Conservation (phyloP, 2,888 invertebrate species). For the Pimpla rufipes region DNA sequence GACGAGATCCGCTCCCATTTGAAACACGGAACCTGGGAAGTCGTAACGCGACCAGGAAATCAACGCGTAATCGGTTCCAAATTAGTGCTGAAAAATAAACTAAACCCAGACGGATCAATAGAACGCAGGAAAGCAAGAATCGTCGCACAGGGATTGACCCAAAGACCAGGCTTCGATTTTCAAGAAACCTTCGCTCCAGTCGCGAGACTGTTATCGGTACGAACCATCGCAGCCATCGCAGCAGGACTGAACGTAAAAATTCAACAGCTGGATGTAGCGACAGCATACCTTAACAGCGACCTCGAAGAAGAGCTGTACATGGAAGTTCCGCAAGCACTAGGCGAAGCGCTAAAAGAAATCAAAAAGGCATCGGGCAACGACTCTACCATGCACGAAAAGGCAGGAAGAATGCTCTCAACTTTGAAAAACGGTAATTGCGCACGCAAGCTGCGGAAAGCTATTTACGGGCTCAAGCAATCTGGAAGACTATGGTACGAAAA, state of each 20-base stretch:
- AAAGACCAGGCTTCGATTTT: constrained; percentile 32
- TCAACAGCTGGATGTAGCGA: constrained; percentile 35
- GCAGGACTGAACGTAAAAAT: neutral
- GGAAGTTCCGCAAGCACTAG: constrained; percentile 4
- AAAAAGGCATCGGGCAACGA: neutral
- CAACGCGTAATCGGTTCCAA: neutral
- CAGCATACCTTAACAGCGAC: constrained; percentile 38
- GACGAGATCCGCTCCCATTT: neutral
- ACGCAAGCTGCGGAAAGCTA: constrained; percentile 2
- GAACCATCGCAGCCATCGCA: neutral
- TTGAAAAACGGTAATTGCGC: neutral
- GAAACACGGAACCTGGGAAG: constrained; percentile 8
- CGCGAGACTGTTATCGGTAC: constrained; percentile 22
- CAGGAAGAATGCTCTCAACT: constrained; percentile 4
- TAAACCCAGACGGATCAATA: constrained; percentile 8
- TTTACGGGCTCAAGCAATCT: constrained; percentile 39
- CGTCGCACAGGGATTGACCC: constrained; percentile 30
- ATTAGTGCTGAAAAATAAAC: constrained; percentile 14
- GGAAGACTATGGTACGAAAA: constrained; percentile 24
- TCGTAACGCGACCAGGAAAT: neutral
- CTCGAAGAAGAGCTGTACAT: constrained; percentile 43
- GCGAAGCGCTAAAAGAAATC: constrained; percentile 24
- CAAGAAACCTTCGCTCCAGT: constrained; percentile 51
- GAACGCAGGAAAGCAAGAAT: constrained; percentile 13
- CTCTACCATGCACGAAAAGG: neutral